phyloP scores from a whole-genome alignment of 2,888 invertebrate genomes.

The Ophonus ardosiacus region DNA sequence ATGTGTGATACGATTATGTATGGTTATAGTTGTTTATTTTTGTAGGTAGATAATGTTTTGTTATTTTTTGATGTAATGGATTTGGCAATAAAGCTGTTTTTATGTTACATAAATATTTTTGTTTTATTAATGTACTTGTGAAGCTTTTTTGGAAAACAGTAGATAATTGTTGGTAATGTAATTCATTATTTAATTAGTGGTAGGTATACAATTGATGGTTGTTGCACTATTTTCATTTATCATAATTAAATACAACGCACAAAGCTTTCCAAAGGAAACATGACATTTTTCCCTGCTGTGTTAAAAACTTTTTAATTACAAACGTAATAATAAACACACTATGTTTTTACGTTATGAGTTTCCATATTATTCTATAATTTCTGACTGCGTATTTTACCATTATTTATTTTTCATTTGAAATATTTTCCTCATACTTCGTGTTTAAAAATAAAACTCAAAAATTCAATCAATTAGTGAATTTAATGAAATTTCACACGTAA shows the following conservation, averaged over 20 bases:
- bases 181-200: constrained; percentile 21
- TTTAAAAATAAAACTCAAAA: neutral
- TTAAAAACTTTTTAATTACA: neutral
- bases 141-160: neutral
- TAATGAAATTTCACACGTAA: constrained; percentile 28
- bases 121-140: neutral
- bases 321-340: neutral
- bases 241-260: constrained; percentile 26
- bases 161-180: neutral
- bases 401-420: neutral
- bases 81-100: constrained; percentile 19
- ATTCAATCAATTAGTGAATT: constrained; percentile 30
- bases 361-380: neutral
- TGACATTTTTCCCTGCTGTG: neutral
- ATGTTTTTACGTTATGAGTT: neutral
- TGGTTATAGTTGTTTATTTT: constrained; percentile 9
- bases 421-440: neutral
- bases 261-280: constrained; percentile 2
- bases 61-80: constrained; percentile 10
- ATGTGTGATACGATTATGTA: neutral
- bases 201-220: constrained; percentile 12
- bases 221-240: neutral
- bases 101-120: constrained; percentile 2
- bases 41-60: constrained; percentile 4
- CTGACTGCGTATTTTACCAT: neutral